Evolutionary conservation across 2,888 invertebrate species (phyloP), one percentile per base, ranked within the genome.

Genomic region (Agrochola litura): DNA sequence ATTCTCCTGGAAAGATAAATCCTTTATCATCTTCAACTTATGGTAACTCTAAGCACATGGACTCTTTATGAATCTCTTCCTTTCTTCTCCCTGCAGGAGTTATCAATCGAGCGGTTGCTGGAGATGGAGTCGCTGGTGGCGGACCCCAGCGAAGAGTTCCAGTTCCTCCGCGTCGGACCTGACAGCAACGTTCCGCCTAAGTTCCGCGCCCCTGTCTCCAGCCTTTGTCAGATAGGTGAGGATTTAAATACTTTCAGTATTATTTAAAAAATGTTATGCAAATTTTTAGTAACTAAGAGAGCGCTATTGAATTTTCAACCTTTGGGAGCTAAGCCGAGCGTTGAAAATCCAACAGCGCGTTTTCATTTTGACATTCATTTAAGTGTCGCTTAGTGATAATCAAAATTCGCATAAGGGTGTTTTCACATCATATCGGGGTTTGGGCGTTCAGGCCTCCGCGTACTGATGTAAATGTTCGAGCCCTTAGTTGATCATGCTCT

Each of bases 41-140:
- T 75, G 43, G 9, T 30, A 54, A 43, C 16, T 54, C 14, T 22
- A 25, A 56, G 2, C n/a, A 58, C 19, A 1, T 30, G 30, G 25
- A 54, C 60, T 76, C 37, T 76, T 60, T 46, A 65, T 79, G 37
- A 76, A 77, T n/a, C 3, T 37, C 37, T 12, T 30, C 16, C 41
- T 37, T 78, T n/a, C 58, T 2, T 60, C 58, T 12, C 22, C 65
- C 71, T 46, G 19, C 96, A 98, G 89, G 99, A 99, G 95, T 98
- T 99, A 97, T 99, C 99, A 6, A 98, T 99, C 88, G 99, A 99
- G 92, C 97, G 99, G 90, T 98, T 99, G 88, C 96, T 99, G 88
- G 99, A 99, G 93, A 99, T 99, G 79, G 99, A 99, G 90, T 95
- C 96, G 14, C 89, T 96, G 80, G 96, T 96, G 73, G 95, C 95